Conservation (phyloP, 2,888 invertebrate species). For the Hyalella azteca region DNA sequence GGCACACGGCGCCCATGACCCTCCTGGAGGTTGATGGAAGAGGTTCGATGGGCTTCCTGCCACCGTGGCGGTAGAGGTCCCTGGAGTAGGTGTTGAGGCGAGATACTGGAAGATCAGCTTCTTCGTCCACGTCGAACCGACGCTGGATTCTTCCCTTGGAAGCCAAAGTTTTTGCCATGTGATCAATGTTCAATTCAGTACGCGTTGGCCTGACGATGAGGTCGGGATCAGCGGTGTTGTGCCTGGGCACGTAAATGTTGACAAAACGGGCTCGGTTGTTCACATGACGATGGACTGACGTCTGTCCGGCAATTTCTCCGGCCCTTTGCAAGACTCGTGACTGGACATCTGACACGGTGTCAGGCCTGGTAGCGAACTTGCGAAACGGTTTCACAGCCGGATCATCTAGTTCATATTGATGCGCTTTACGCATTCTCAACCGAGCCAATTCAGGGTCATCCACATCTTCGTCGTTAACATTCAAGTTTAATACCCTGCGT, state of each 20-base stretch:
- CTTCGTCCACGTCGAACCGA: constrained; percentile 52
- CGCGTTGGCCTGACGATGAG: constrained; percentile 45
- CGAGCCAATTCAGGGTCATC: constrained; percentile 28
- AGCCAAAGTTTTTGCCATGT: constrained; percentile 56
- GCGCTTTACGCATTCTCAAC: neutral
- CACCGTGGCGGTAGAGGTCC: constrained; percentile 42
- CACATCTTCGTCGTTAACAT: constrained; percentile 3
- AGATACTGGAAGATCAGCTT: constrained; percentile 46
- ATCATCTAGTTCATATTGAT: neutral
- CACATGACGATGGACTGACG: constrained; percentile 47
- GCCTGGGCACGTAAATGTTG: constrained; percentile 48
- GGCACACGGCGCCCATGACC: constrained; percentile 44
- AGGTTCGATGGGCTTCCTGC: constrained; percentile 40
- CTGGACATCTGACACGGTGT: constrained; percentile 52
- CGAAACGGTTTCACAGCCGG: neutral
- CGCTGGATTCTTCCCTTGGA: constrained; percentile 43
- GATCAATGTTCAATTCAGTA: constrained; percentile 55
- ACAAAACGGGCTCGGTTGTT: constrained; percentile 53
- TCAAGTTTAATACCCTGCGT: neutral
- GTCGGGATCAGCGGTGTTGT: constrained; percentile 50
- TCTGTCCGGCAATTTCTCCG: constrained; percentile 42
- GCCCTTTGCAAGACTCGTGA: constrained; percentile 51
- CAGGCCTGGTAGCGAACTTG: neutral
- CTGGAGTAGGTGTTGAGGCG: constrained; percentile 47
- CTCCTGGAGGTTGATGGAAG: constrained; percentile 47